Percentiles rank a stretch among this genome's conserved stretches.
Evolutionary conservation across 2,113 vertebrate genomes (phyloP).

Genomic region (Dolichotis patagonum): DNA sequence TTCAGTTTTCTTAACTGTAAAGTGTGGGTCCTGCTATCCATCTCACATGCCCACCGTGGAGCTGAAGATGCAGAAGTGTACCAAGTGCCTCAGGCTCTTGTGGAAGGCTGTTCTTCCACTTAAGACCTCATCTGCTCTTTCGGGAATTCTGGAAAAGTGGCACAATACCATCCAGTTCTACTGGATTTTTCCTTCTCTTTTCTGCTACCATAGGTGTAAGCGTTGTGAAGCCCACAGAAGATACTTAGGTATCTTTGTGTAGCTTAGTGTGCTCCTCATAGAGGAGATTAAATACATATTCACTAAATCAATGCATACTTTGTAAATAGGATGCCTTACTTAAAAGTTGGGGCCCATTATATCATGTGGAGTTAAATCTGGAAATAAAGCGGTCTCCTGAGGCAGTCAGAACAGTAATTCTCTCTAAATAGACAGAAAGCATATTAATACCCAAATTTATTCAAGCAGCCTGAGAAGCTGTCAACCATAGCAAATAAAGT

Average conservation of each 20-base stretch:
- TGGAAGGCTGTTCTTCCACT: background rate
- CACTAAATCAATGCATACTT: constrained; percentile 25
- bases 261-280: background rate
- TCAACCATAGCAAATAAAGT: constrained; percentile 63
- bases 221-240: background rate
- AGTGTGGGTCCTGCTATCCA: background rate
- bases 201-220: background rate
- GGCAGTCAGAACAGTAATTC: constrained; percentile 48
- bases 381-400: constrained; percentile 59
- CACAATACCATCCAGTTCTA: background rate
- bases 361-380: constrained; percentile 58
- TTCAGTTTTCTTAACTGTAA: background rate
- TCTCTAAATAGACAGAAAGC: constrained; percentile 71
- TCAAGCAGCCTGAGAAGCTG: constrained; percentile 54
- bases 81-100: background rate
- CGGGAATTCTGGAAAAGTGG: background rate
- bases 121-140: background rate
- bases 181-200: background rate
- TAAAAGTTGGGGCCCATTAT: constrained; percentile 7
- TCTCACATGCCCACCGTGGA: background rate
- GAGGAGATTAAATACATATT: background rate
- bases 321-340: constrained; percentile 15
- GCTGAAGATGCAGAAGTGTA: background rate
- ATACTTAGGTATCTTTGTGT: background rate
- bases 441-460: constrained; percentile 76